Evolutionary conservation across 2,888 invertebrate species (phyloP).

Genomic region (Cryptus armator): DNA sequence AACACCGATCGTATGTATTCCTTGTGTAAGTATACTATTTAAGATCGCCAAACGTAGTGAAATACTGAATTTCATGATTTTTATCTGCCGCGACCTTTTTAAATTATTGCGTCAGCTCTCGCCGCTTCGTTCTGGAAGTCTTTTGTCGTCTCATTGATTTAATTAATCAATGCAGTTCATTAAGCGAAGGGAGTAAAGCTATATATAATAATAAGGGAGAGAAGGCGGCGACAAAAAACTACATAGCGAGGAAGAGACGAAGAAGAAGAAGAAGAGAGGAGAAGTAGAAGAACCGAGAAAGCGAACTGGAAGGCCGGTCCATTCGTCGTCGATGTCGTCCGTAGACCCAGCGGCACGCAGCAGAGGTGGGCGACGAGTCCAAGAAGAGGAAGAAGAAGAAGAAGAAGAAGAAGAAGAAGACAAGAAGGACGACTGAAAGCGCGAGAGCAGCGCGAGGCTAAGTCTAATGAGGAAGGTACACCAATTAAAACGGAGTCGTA

Average conservation of each 20-base stretch:
- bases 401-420: conserved; percentile 37
- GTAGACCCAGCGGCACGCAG: conserved; percentile 28
- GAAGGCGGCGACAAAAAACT: conserved; percentile 41
- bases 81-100: too few relatives aligned
- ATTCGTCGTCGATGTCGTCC: conserved; percentile 42
- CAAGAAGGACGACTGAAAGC: conserved; percentile 24
- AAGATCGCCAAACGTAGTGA: not conserved
- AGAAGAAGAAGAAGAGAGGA: conserved; percentile 16
- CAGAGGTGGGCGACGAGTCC: conserved; percentile 16
- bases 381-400: conserved; percentile 16
- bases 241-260: conserved; percentile 4
- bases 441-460: conserved; percentile 43
- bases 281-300: conserved; percentile 13
- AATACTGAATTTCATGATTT: not conserved
- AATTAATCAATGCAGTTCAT: conserved; percentile 74
- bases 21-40: not conserved
- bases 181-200: conserved; percentile 55
- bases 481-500: conserved; percentile 79
- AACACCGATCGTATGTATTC: too few relatives aligned
- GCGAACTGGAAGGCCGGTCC: conserved; percentile 3
- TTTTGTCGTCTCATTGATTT: conserved; percentile 66
- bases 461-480: conserved; percentile 77
- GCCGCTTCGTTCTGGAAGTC: not conserved
- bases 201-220: conserved; percentile 36
- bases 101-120: not conserved